Base-by-base conservation (phyloP, 2,888 invertebrate species). In the Invenusta paracnida region DNA sequence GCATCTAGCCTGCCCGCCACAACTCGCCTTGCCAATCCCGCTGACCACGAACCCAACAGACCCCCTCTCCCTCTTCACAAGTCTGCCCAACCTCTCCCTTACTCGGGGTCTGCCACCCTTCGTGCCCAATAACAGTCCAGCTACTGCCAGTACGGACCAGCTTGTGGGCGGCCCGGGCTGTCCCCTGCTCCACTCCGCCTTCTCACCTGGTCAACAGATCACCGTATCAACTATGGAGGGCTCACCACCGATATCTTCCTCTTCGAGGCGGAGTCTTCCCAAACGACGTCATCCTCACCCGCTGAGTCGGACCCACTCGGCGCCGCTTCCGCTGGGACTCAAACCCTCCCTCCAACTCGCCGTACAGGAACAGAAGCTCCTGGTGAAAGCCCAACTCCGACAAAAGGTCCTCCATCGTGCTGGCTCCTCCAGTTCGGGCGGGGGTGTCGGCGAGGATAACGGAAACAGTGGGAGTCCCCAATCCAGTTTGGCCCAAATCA, bases 221-320 rank as follows among this genome's bases (percentile, higher is more conserved):
- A 11, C 79, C n/a, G 11, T n/a, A 11, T 25, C 5, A 11, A 5
- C 29, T 79, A 30, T 82, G 82, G 82, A 29, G 27, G 82, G 73
- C 2, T 73, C 73, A 5, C 73, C 73, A n/a, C 73, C 73, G 5
- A 73, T 73, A n/a, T 5, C 73, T 23, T 73, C 73, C 11, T 73
- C 73, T 23, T 73, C 73, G 11, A 5, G 73, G 23, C 73, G 73
- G 11, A 73, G 25, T 25, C 73, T 73, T 23, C 73, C 73, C 73
- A 73, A 73, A 23, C 73, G 73, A 13, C 73, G 73, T 5, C 73
- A 73, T 23, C 73, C 73, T 2, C 73, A 73, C 84, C 96, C 96
- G 31, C 93, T 96, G 89, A 96, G 96, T 87, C 94, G 97, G 90
- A 97, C 97, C 86, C 97, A 97, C 92, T 97, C 97, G 81, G 97